A percentile compares a stretch with the other conserved stretches of the same genome.
Conservation (phyloP, 2,888 invertebrate genomes). For the Psylliodes chrysocephalus region DNA sequence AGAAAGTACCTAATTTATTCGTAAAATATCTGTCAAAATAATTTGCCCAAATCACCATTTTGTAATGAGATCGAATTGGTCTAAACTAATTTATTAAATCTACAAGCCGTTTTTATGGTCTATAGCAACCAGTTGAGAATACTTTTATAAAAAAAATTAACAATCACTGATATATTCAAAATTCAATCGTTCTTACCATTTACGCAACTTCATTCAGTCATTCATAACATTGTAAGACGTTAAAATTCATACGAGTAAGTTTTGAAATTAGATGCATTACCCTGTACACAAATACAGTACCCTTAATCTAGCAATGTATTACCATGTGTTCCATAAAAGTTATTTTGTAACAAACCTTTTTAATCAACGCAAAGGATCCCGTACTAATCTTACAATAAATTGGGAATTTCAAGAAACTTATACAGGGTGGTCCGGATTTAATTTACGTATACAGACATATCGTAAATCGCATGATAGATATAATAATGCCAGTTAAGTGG, state of each 20-base stretch:
- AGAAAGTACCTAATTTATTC: no score
- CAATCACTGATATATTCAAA: conserved; percentile 12
- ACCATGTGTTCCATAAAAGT: conserved; percentile 43
- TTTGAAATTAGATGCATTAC: conserved; percentile 41
- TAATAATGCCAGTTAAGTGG: no score
- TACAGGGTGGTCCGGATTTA: no score
- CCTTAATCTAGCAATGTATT: conserved; percentile 41
- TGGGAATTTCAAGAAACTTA: no score
- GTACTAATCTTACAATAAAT: neutral
- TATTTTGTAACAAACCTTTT: conserved; percentile 1
- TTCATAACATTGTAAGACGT: conserved; percentile 39
- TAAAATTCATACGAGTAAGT: conserved; percentile 45
- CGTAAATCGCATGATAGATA: no score
- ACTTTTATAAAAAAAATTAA: conserved; percentile 35
- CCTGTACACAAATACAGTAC: conserved; percentile 47
- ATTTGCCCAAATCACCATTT: neutral
- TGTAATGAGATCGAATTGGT: neutral
- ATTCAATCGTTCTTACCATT: neutral
- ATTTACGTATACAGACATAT: no score
- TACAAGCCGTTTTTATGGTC: conserved; percentile 40
- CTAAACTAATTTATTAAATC: conserved; percentile 1
- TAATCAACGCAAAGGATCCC: neutral
- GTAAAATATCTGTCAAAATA: no score
- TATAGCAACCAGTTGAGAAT: conserved; percentile 45
- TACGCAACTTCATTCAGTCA: conserved; percentile 24